These are phyloP conservation scores for Drosophila parvula DNA, from an alignment of 1,140 invertebrate genomes.

Conservation along the genomic window DNA sequence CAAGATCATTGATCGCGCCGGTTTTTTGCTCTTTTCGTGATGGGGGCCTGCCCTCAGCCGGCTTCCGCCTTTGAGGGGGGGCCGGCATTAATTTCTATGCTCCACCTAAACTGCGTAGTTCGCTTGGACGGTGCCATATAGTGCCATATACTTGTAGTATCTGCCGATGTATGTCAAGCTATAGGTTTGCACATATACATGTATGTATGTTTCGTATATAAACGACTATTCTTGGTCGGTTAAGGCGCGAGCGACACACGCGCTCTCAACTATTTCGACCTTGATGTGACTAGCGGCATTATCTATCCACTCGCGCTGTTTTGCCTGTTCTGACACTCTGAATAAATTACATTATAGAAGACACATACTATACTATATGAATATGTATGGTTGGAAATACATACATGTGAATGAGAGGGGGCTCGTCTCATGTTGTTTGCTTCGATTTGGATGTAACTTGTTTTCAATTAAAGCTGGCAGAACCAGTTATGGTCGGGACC, in stretches of 20 bases:
- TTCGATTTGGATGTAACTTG: conserved; percentile 34
- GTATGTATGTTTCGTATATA: conserved; percentile 1
- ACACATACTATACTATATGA: conserved; percentile 2
- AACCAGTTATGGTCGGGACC: conserved; percentile 16
- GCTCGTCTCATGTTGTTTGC: conserved; percentile 61
- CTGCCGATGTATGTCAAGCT: conserved; percentile 30
- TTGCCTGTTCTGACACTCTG: conserved; percentile 24
- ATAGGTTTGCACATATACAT: conserved; percentile 4
- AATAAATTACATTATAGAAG: conserved; percentile 30
- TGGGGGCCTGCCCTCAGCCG: conserved; percentile 38
- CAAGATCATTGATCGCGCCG: conserved; percentile 39
- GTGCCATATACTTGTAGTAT: conserved; percentile 5
- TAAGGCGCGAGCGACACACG: conserved; percentile 48
- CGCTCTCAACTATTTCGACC: conserved; percentile 75
- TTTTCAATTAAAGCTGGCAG: conserved; percentile 19
- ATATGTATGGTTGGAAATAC: conserved; percentile 22
- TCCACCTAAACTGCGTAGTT: conserved; percentile 43
- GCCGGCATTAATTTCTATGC: conserved; percentile 17
- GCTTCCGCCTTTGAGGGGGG: conserved; percentile 24
- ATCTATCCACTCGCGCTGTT: conserved; percentile 42
- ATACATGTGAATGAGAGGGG: conserved; percentile 37
- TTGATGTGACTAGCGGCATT: conserved; percentile 64
- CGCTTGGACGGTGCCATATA: conserved; percentile 8
- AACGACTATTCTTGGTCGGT: conserved; percentile 22
- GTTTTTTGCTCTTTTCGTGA: conserved; percentile 13